phyloP scores from a whole-genome alignment of 2,888 invertebrate species.

The Phania funesta region DNA sequence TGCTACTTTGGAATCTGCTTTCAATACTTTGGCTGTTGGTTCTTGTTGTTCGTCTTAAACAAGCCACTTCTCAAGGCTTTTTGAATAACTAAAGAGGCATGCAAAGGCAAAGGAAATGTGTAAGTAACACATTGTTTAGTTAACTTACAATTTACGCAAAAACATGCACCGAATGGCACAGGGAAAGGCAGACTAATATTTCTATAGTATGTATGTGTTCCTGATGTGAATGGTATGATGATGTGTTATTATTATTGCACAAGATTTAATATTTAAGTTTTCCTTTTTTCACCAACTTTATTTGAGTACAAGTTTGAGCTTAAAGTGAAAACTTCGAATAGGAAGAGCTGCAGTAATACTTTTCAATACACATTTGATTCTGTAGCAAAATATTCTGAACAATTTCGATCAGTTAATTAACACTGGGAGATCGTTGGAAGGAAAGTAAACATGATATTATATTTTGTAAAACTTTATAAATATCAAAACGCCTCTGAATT shows the following conservation, averaged over 20 bases:
- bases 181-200: background rate
- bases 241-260: no score
- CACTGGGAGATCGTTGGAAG: no score
- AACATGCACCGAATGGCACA: background rate
- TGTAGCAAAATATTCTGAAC: no score
- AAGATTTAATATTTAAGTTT: background rate
- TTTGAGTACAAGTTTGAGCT: background rate
- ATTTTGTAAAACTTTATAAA: no score
- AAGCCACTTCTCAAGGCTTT: constrained; percentile 58
- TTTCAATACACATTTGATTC: no score
- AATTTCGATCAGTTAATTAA: no score
- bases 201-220: background rate
- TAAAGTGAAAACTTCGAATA: no score
- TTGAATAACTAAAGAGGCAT: constrained; percentile 61
- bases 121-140: constrained; percentile 55
- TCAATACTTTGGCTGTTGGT: constrained; percentile 14
- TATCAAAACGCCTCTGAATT: no score
- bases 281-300: background rate
- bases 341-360: no score
- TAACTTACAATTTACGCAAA: constrained; percentile 43
- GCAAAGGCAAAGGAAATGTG: constrained; percentile 15
- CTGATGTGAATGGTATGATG: background rate
- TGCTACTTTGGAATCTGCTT: background rate
- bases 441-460: no score
- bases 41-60: constrained; percentile 27